phyloP scores from a whole-genome alignment of 2,888 invertebrate genomes.

The Drosophila imparisetae region DNA sequence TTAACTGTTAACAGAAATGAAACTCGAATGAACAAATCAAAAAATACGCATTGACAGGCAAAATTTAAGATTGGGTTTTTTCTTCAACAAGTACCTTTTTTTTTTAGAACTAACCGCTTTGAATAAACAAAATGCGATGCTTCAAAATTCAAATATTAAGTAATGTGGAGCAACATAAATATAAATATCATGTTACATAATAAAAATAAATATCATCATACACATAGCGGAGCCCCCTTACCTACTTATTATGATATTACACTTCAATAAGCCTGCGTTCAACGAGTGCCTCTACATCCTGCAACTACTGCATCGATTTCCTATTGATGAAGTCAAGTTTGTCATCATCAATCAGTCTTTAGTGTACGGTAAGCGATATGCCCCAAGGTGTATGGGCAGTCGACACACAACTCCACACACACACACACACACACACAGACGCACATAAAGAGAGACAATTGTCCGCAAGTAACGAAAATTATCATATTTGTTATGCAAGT shows the following conservation, averaged over 20 bases:
- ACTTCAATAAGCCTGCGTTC: conserved; percentile 13
- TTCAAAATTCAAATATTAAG: conserved; percentile 1
- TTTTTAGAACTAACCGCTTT: background rate
- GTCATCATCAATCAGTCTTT: conserved; percentile 68
- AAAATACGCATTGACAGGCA: background rate
- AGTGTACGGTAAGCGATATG: conserved; percentile 32
- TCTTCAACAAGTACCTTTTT: background rate
- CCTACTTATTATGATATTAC: conserved; percentile 4
- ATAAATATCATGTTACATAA: conserved; percentile 24
- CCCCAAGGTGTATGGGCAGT: conserved; percentile 44
- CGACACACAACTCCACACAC: conserved; percentile 4
- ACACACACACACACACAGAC: conserved; percentile 4
- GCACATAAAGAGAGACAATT: background rate
- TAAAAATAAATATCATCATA: conserved; percentile 25
- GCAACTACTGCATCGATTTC: conserved; percentile 32
- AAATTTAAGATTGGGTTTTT: background rate
- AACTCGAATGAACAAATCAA: background rate
- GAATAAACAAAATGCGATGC: background rate
- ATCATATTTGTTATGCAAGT: conserved; percentile 74
- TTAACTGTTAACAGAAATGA: too few species aligned
- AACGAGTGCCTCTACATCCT: conserved; percentile 19
- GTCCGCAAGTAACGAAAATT: conserved; percentile 58
- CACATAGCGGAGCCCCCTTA: conserved; percentile 13
- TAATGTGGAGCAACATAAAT: conserved; percentile 22
- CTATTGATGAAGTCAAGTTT: conserved; percentile 60